Evolutionary conservation across 1,140 invertebrate species (phyloP), one percentile per base, ranked within the genome.

Genomic region (Conus betulinus): DNA sequence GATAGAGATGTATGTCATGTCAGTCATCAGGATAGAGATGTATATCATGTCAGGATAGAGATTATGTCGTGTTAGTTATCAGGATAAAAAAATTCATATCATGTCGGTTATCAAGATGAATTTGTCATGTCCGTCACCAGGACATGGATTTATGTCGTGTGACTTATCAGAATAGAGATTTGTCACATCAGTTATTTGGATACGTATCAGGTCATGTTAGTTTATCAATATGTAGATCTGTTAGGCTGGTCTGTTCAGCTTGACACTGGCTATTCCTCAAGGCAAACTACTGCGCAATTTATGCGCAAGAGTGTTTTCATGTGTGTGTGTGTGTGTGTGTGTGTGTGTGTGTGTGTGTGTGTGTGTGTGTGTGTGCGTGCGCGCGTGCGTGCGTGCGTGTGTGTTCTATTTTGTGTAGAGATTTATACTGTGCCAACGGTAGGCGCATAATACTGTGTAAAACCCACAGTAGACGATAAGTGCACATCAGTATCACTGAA

Each of bases 341-440:
- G 78, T 13, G 11, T 81, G 13, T 81, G 13, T 81, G 78, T 81
- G 78, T 25, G 78, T 81, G 11, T 15, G 13, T 81, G 78, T 81
- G 25, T 81, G n/a, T 81, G 13, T 81, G 78, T 27, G 83, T 84
- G 55, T 84, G 83, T 84, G 83, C 60, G 83, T 60, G 53, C 60
- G 53, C 15, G 83, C 3, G 83, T 60, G 60, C 60, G 60, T 60
- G 60, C 15, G 55, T 84, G 83, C 2, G 57, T 39, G 39, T 39
- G 39, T 39, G 39, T 39, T 39, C 39, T 39, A 39, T 39, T 39
- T 39, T 39, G 39, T 84, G 53, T 23, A 55, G 55, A 55, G 55
- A 55, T 84, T 52, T 84, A 17, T 57, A 17, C 8, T 8, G 11
- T 11, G 23, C 13, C 17, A 78, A 23, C 11, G 76, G n/a, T 13